Base-by-base conservation (phyloP, 1,140 invertebrate genomes). In the Galendromus occidentalis region DNA sequence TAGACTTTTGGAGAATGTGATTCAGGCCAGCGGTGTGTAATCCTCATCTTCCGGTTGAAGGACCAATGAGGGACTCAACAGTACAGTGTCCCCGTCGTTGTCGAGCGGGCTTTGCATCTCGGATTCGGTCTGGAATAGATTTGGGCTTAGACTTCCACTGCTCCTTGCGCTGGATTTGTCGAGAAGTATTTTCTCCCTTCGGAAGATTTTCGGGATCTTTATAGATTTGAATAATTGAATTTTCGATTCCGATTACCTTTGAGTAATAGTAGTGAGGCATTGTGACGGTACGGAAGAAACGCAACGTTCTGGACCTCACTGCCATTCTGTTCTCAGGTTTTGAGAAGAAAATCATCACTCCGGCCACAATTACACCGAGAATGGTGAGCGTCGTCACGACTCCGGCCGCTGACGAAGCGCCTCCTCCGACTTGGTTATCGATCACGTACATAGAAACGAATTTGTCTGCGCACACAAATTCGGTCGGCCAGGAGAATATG, bases 201-300 rank as follows among this genome's bases (percentile, higher is more conserved):
- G 9, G 33, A 39, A 39, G 9, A 39, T 9, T 39, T 39, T 39
- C 4, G 9, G 4, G 9, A 39, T 39, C 9, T 39, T 39, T 39
- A 9, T 39, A 39, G 9, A 39, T 39, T 39, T 39, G 33, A 39
- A 39, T 39, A n/a, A n/a, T 39, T 39, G 33, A 6, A 9, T 9
- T 9, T 6, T 39, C 4, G 33, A 9, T 9, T 4, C 33, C 33
- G 9, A 39, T 59, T 33, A 25, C 51, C 51, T 59, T 59, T 25
- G 51, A 59, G 51, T 59, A 59, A 33, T 59, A 59, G 22, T 59
- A 59, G 33, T 59, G 51, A 25, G 51, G 51, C 51, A 59, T 59
- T 14, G 51, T 59, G 22, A 59, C 51, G 51, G 51, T 59, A 4
- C 51, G 51, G 51, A 59, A 59, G 14, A 59, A 29, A 14, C 51